These are phyloP conservation scores for Epinephelus lanceolatus DNA, from an alignment of 2,113 vertebrate genomes.

Conservation along the genomic window DNA sequence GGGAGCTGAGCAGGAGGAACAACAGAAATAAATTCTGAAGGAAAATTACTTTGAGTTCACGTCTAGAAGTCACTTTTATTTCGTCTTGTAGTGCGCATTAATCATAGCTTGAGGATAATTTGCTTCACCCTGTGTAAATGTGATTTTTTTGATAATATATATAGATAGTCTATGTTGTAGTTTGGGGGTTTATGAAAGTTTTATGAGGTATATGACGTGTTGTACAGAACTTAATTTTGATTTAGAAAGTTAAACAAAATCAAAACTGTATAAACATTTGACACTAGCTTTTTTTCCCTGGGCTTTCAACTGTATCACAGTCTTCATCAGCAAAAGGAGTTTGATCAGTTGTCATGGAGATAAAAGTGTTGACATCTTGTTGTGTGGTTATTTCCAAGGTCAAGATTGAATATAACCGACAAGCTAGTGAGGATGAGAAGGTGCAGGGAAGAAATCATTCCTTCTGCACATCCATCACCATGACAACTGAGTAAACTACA, in stretches of 20 bases:
- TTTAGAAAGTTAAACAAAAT: conserved; percentile 13
- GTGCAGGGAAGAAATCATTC: neutral
- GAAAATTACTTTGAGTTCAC: neutral
- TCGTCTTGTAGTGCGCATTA: conserved; percentile 33
- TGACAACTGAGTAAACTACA: conserved; percentile 25
- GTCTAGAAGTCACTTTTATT: conserved; percentile 29
- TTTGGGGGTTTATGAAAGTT: conserved; percentile 18
- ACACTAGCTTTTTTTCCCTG: neutral
- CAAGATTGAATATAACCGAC: neutral
- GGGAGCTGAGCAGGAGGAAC: conserved; percentile 44
- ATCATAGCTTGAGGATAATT: conserved; percentile 14
- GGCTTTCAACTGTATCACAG: neutral
- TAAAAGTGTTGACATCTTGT: neutral
- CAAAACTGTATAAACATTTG: neutral
- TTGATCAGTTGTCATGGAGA: neutral
- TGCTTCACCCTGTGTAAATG: conserved; percentile 35
- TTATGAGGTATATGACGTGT: conserved; percentile 19
- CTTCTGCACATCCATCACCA: conserved; percentile 6
- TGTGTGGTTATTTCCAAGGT: neutral
- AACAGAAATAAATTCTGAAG: neutral
- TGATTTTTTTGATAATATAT: conserved; percentile 24
- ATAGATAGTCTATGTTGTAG: conserved; percentile 15
- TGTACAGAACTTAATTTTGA: conserved; percentile 22
- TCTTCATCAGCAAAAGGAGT: conserved; percentile 1
- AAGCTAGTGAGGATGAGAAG: neutral